Evolutionary conservation across 2,797 vertebrate species (phyloP).

Genomic region (Ciconia nigra): DNA sequence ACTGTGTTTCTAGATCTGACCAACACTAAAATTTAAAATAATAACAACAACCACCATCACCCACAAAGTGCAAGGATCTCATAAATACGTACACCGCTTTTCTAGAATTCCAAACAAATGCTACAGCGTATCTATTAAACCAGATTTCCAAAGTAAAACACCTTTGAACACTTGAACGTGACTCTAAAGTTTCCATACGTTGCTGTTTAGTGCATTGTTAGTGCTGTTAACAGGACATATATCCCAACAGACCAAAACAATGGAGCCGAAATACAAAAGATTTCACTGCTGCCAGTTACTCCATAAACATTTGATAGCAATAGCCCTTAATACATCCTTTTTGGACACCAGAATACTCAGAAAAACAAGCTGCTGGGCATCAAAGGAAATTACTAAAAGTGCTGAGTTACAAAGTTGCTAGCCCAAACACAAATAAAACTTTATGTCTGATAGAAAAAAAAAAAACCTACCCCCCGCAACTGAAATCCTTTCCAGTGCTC

Average conservation of each 20-base stretch:
- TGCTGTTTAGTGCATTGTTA: not conserved
- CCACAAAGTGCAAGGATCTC: not conserved
- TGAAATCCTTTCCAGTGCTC: not conserved
- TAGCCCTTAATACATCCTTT: not conserved
- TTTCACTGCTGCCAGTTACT: not conserved
- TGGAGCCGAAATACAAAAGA: not conserved
- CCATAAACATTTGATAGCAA: not conserved
- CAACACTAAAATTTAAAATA: not conserved
- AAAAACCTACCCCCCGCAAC: no score
- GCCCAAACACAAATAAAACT: not conserved
- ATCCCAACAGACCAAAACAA: not conserved
- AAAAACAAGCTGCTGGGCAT: not conserved
- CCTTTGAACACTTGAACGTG: rapidly evolving
- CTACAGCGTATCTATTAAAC: not conserved
- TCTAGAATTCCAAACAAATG: not conserved
- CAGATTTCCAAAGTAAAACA: not conserved
- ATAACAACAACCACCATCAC: not conserved
- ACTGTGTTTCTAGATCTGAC: not conserved
- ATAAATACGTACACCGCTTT: not conserved
- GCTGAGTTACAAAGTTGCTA: not conserved
- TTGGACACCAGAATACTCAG: not conserved
- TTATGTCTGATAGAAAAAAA: not conserved
- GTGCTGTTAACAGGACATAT: not conserved
- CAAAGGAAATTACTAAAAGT: not conserved
- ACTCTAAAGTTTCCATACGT: not conserved